These are phyloP conservation scores for Anthopleura sola DNA, from an alignment of 64 coral and sea anemone species.

Conservation along the genomic window DNA sequence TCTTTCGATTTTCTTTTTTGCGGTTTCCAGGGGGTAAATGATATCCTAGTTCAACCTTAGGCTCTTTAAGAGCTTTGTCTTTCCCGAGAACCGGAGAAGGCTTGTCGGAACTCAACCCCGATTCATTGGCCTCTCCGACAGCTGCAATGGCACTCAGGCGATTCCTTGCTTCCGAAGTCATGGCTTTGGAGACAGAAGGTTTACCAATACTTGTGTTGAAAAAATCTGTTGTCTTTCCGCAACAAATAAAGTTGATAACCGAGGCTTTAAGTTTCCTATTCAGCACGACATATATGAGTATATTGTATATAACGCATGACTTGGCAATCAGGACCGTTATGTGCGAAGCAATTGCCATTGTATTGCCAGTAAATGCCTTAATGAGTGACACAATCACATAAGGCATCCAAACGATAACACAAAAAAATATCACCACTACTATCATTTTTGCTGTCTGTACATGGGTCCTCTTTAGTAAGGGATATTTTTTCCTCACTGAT, in stretches of 20 bases:
- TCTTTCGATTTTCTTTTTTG: background rate
- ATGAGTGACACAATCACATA: slow-evolving; percentile 63
- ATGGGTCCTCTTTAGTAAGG: slow-evolving; percentile 77
- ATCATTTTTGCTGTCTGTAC: slow-evolving; percentile 95
- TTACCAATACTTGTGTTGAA: background rate
- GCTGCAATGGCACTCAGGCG: slow-evolving; percentile 34
- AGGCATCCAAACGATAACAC: slow-evolving; percentile 88
- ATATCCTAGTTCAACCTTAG: background rate
- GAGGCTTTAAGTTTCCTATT: slow-evolving; percentile 88
- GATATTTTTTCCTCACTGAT: slow-evolving; percentile 52
- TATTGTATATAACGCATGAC: slow-evolving; percentile 97
- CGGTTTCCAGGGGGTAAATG: background rate
- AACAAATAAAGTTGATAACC: slow-evolving; percentile 67
- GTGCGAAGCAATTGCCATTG: slow-evolving; percentile 46
- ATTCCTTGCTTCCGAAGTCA: slow-evolving; percentile 39
- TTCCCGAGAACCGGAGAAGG: background rate
- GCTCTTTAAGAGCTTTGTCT: background rate
- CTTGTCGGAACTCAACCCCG: background rate
- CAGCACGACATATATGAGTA: slow-evolving; percentile 86
- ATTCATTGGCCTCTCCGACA: background rate
- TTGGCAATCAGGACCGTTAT: slow-evolving; percentile 84
- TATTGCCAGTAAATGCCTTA: slow-evolving; percentile 54
- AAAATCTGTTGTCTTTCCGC: slow-evolving; percentile 40
- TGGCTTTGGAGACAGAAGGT: slow-evolving; percentile 10
- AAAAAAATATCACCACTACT: slow-evolving; percentile 90